Evolutionary conservation across 2,888 invertebrate species (phyloP).

Genomic region (Schizotus pectinicornis): DNA sequence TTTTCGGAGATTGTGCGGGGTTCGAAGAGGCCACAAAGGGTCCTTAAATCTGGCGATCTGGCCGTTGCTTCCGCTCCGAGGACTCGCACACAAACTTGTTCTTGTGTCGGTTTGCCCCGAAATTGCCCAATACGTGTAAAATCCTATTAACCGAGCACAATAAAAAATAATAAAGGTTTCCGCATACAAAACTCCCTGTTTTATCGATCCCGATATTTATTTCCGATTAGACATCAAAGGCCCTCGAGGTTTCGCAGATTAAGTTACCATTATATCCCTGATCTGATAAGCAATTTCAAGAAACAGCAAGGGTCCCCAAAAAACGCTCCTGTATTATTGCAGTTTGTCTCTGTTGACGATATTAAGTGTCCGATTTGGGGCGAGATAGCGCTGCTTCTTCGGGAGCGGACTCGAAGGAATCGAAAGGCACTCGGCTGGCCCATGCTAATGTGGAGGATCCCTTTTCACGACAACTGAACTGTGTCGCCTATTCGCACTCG

Average conservation of each 20-base stretch:
- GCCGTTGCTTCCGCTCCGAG: no score
- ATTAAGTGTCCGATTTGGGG: conserved; percentile 35
- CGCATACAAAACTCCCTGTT: conserved; percentile 43
- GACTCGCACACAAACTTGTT: conserved; percentile 26
- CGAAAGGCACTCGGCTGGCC: conserved; percentile 31
- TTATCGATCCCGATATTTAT: conserved; percentile 50
- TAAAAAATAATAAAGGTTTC: conserved; percentile 36
- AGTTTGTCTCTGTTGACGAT: conserved; percentile 25
- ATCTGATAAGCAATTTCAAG: conserved; percentile 54
- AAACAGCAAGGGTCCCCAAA: conserved; percentile 33
- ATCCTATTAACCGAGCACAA: conserved; percentile 46
- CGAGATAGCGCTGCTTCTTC: no score
- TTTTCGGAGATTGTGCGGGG: no score
- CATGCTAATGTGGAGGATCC: conserved; percentile 42
- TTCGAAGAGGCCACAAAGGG: not conserved
- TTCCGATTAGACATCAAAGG: conserved; percentile 57
- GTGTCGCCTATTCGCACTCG: conserved; percentile 46
- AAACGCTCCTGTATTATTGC: conserved; percentile 48
- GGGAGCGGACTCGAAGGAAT: conserved; percentile 11
- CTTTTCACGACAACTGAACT: conserved; percentile 46
- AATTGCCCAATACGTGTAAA: conserved; percentile 49
- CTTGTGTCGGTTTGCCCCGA: conserved; percentile 31
- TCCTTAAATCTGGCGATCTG: no score
- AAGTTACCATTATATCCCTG: conserved; percentile 47
- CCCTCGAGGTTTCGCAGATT: conserved; percentile 55